Evolutionary conservation across 2,888 invertebrate genomes (phyloP).

Genomic region (Hydrotaea diabolus): DNA sequence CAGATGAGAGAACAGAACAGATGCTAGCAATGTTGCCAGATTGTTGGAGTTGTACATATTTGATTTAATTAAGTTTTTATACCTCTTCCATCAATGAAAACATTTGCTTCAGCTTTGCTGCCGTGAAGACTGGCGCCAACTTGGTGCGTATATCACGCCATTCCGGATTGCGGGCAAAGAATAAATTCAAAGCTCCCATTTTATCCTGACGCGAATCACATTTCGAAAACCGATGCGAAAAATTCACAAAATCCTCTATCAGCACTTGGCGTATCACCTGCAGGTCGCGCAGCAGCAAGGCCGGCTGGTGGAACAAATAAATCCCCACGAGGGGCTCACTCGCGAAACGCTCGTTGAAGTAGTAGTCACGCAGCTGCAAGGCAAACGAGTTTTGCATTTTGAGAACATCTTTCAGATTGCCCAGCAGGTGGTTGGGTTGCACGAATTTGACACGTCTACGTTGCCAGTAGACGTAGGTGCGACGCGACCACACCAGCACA

Average conservation of each 20-base stretch:
- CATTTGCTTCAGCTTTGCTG: slow-evolving; percentile 80
- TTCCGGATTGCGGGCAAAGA: slow-evolving; percentile 80
- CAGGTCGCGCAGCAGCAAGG: slow-evolving; percentile 80
- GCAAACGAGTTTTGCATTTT: slow-evolving; percentile 76
- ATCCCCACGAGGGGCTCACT: slow-evolving; percentile 78
- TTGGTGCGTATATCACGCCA: slow-evolving; percentile 81
- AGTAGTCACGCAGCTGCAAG: slow-evolving; percentile 78
- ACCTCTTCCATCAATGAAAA: slow-evolving; percentile 79
- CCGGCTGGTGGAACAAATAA: slow-evolving; percentile 81
- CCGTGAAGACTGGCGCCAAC: slow-evolving; percentile 81
- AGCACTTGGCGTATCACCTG: slow-evolving; percentile 81
- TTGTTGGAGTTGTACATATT: not conserved
- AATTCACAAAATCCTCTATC: slow-evolving; percentile 81
- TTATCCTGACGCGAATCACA: slow-evolving; percentile 77
- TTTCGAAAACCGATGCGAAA: slow-evolving; percentile 77
- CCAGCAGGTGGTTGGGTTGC: slow-evolving; percentile 79
- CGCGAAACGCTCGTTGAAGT: slow-evolving; percentile 74
- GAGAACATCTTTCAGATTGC: slow-evolving; percentile 80
- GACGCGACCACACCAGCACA: slow-evolving; percentile 76
- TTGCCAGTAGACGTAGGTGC: slow-evolving; percentile 81
- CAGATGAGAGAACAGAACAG: slow-evolving; percentile 5
- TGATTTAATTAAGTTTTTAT: slow-evolving; percentile 29
- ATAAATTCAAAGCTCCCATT: slow-evolving; percentile 81
- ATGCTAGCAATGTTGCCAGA: slow-evolving; percentile 40
- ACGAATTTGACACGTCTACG: slow-evolving; percentile 79